phyloP scores from a whole-genome alignment of 1,140 invertebrate species.

The roundworm (Caenorhabditis elegans) region DNA sequence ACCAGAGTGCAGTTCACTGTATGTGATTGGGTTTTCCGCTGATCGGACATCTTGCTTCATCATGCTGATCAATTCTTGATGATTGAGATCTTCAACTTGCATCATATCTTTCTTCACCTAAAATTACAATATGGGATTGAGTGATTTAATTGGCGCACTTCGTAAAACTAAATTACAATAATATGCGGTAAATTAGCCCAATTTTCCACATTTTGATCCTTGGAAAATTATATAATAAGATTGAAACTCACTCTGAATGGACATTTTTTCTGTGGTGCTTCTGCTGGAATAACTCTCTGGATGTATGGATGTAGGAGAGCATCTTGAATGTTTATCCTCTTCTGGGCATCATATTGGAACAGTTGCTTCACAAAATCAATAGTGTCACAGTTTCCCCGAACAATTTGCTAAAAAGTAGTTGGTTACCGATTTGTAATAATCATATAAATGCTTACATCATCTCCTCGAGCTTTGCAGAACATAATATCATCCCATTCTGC shows the following conservation, averaged over 20 bases:
- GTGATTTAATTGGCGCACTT: too few species aligned
- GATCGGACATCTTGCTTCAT: slow-evolving; percentile 54
- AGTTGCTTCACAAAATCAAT: slow-evolving; percentile 56
- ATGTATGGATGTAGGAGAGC: slow-evolving; percentile 57
- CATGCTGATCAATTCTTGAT: slow-evolving; percentile 50
- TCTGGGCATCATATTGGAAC: slow-evolving; percentile 48
- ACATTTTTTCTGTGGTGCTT: slow-evolving; percentile 49
- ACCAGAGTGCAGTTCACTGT: slow-evolving; percentile 17
- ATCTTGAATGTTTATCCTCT: slow-evolving; percentile 52
- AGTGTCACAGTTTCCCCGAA: slow-evolving; percentile 41
- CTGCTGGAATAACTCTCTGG: slow-evolving; percentile 37
- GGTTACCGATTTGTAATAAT: background rate
- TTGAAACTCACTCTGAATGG: slow-evolving; percentile 56
- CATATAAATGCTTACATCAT: background rate
- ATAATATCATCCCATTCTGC: slow-evolving; percentile 57
- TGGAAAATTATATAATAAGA: background rate
- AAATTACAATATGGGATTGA: background rate
- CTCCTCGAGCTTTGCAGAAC: slow-evolving; percentile 25
- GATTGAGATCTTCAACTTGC: slow-evolving; percentile 57
- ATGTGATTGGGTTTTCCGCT: slow-evolving; percentile 40
- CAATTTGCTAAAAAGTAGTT: background rate
- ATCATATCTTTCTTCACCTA: slow-evolving; percentile 66
- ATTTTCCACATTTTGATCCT: background rate
- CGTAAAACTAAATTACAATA: too few species aligned
- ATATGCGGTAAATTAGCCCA: too few species aligned